A percentile compares a stretch with the other conserved stretches of the same genome.
Conservation (phyloP, 2,113 vertebrate genomes). For the Phaethornis superciliosus region DNA sequence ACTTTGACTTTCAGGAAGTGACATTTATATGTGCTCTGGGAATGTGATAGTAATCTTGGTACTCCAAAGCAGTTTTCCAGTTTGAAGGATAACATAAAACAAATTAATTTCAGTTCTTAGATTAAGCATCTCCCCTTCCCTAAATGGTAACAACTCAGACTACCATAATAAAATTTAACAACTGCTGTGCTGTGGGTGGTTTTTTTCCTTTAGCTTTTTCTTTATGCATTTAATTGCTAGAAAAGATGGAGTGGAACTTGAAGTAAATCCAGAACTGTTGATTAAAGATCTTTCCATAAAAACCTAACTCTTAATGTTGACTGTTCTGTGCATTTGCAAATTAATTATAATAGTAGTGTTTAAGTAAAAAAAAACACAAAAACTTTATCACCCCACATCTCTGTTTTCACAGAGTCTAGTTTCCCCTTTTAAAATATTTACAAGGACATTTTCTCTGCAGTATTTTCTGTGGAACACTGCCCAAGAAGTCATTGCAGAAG, state of each 20-base stretch:
- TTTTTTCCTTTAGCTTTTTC: background rate
- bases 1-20: constrained; percentile 42
- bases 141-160: constrained; percentile 23
- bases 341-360: background rate
- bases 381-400: background rate
- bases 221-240: background rate
- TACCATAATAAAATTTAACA: constrained; percentile 24
- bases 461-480: background rate
- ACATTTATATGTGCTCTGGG: constrained; percentile 19
- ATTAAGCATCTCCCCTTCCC: constrained; percentile 21
- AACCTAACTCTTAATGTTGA: background rate
- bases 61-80: constrained; percentile 40
- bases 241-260: background rate
- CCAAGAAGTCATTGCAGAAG: background rate
- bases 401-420: background rate
- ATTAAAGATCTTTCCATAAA: background rate
- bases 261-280: background rate
- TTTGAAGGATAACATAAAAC: constrained; percentile 41
- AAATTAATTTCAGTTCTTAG: constrained; percentile 49
- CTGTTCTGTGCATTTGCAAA: background rate
- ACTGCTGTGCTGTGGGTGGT: background rate
- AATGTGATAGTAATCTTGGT: constrained; percentile 39
- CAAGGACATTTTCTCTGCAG: background rate
- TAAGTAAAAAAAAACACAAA: background rate
- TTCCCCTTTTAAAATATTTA: constrained; percentile 7